A percentile compares a stretch with the other conserved stretches of the same genome.
Evolutionary conservation across 2,797 vertebrate genomes (phyloP).

Genomic region (Sebastes umbrosus): DNA sequence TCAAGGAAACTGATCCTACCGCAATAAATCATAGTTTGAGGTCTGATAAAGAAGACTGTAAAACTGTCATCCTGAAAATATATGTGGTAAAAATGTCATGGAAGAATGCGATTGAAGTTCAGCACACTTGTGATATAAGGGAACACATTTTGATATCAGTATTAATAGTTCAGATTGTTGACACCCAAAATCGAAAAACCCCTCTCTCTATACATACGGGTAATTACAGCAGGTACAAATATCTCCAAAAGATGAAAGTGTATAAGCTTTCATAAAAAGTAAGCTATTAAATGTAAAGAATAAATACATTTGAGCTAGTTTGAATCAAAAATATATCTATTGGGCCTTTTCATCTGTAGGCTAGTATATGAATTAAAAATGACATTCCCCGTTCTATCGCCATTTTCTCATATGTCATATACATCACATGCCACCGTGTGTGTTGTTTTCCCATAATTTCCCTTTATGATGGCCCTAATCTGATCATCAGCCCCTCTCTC

Average conservation of each 20-base stretch:
- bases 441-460: neutral
- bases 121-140: neutral
- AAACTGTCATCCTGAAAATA: neutral
- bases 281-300: neutral
- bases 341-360: neutral
- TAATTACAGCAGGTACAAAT: neutral
- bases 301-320: too few relatives aligned
- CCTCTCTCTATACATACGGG: neutral
- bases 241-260: neutral
- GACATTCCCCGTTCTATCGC: neutral
- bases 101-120: neutral
- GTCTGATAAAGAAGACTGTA: neutral
- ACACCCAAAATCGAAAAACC: neutral
- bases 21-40: neutral
- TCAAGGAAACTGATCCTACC: neutral
- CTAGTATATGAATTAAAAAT: neutral
- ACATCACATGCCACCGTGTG: too few relatives aligned
- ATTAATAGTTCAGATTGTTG: neutral
- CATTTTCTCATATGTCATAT: neutral
- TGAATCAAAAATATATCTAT: too few relatives aligned
- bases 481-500: neutral
- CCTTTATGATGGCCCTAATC: neutral
- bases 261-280: neutral
- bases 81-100: neutral
- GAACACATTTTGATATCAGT: neutral